Evolutionary conservation across 2,888 invertebrate species (phyloP).

Genomic region (Limnephilus auricula): DNA sequence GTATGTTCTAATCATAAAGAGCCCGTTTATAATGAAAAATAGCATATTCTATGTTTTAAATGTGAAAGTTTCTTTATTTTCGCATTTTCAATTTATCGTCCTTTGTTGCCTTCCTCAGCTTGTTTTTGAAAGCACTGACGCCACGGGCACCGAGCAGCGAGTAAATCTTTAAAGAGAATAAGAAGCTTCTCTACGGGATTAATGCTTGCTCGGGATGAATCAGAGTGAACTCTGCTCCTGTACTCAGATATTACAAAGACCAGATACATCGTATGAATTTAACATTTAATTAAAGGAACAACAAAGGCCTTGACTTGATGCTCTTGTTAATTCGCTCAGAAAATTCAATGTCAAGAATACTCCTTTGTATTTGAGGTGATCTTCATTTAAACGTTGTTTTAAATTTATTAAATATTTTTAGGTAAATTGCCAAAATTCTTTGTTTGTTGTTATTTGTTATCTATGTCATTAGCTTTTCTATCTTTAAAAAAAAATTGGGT

Average conservation of each 20-base stretch:
- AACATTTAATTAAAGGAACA: constrained; percentile 9
- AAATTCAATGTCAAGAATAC: background rate
- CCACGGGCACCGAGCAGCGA: background rate
- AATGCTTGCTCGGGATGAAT: background rate
- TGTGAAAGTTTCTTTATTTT: background rate
- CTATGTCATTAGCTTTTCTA: no score
- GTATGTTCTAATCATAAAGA: background rate
- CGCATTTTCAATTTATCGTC: constrained; percentile 4
- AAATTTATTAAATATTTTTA: background rate
- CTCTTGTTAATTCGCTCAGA: background rate
- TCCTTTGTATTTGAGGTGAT: background rate
- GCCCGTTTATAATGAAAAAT: background rate
- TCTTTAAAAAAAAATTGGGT: no score
- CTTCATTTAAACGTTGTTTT: background rate
- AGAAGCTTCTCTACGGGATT: background rate
- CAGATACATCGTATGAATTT: background rate
- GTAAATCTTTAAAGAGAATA: background rate
- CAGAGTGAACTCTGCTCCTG: background rate
- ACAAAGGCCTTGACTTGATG: constrained; percentile 5
- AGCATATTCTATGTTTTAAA: background rate
- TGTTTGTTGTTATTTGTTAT: no score
- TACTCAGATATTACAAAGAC: constrained; percentile 7
- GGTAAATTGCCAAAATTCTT: no score
- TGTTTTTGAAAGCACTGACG: background rate
- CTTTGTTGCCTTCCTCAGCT: background rate